Evolutionary conservation across 2,113 vertebrate genomes (phyloP), one percentile per base, ranked within the genome.

Genomic region (Ranitomeya variabilis): DNA sequence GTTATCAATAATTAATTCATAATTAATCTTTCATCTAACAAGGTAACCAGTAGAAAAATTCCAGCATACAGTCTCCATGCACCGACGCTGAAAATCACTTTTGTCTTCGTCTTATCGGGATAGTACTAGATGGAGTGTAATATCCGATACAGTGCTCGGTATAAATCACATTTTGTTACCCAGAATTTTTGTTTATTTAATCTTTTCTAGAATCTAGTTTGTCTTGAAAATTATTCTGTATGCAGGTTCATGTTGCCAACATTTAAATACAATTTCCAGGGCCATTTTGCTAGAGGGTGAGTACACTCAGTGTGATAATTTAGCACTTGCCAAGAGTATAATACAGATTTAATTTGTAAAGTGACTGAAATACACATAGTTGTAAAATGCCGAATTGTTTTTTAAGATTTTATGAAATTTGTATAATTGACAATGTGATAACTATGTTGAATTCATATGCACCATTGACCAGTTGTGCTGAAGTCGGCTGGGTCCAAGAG

Each of bases 311-410:
- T 51, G 51, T 74, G 71, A 45, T 74, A 74, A 51, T 74, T 74
- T 23, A 51, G 15, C 71, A 74, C 16, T 51, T 74, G 71, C 45
- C 71, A 73, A 37, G 31, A 73, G 31, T 73, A 73, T 26, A 37
- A 73, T 31, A 73, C 69, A 73, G 69, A 74, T 18, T 8, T 74
- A 73, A 73, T 74, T 74, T 19, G 71, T 45, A 74, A 74, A 51
- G 37, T 73, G 23, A 73, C 26, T 37, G 7, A 73, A 37, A 37
- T 73, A 14, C 26, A 73, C 31, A 73, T 31, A 71, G 1, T 71
- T 14, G n/a, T 7, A 26, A 71, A 31, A 37, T 73, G 71, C 18
- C 3, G 7, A 37, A 73, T 5, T 16, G 3, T 45, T 45, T 45
- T 45, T 45, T 45, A 45, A 45, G 37, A 45, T 45, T 45, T 45